Percentiles rank a stretch among this genome's conserved stretches.
Evolutionary conservation across 2,797 vertebrate species (phyloP).

Genomic region (Chromis chromis): DNA sequence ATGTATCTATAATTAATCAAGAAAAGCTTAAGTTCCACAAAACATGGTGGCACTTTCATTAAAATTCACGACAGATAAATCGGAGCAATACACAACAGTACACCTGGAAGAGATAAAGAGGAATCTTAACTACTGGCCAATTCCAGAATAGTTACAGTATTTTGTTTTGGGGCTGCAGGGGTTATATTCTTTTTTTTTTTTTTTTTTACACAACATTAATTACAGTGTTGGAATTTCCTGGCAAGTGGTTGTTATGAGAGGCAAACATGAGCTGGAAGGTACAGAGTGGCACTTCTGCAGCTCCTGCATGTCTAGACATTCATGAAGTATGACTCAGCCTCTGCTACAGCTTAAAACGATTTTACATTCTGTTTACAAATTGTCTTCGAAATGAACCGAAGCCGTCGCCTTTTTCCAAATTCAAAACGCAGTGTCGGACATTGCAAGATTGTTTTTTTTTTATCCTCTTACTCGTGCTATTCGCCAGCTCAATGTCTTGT

Average conservation of each 20-base stretch:
- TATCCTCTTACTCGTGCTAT: background rate
- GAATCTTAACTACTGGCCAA: background rate
- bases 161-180: background rate
- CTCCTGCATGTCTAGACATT: slow-evolving; percentile 30
- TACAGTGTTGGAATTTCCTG: slow-evolving; percentile 26
- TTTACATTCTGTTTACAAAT: slow-evolving; percentile 21
- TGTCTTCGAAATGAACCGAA: slow-evolving; percentile 8
- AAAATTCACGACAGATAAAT: slow-evolving; percentile 1
- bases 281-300: slow-evolving; percentile 17
- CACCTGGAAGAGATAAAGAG: background rate
- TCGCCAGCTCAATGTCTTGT: slow-evolving; percentile 39
- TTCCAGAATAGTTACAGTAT: background rate
- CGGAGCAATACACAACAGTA: slow-evolving; percentile 7
- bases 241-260: slow-evolving; percentile 7
- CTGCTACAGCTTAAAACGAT: background rate
- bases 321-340: slow-evolving; percentile 11
- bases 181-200: background rate
- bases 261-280: slow-evolving; percentile 12
- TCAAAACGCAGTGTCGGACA: background rate
- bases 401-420: background rate
- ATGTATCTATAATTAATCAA: background rate
- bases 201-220: slow-evolving; percentile 2
- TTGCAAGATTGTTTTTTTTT: slow-evolving; percentile 3
- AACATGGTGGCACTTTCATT: background rate
- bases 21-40: background rate